Conservation (phyloP, 2,797 vertebrate species). For the Scolopax bukidnonensis region DNA sequence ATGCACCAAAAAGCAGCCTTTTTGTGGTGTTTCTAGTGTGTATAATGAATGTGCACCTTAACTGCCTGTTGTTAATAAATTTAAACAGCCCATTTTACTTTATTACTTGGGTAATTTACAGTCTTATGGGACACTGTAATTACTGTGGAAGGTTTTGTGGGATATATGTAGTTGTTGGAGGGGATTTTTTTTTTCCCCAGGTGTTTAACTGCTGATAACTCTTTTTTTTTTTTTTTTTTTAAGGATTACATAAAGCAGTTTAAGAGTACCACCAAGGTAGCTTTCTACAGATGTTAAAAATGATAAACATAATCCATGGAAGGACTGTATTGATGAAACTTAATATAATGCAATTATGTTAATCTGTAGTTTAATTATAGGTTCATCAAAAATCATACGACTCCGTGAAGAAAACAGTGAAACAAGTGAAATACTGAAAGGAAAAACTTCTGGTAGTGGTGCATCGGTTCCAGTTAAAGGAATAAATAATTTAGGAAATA, state of each 20-base stretch:
- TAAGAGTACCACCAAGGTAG: not conserved
- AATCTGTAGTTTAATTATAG: constrained; percentile 72
- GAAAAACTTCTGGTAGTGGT: constrained; percentile 79
- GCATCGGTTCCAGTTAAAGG: constrained; percentile 90
- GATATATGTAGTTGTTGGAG: not conserved
- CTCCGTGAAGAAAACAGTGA: constrained; percentile 87
- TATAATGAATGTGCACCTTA: not conserved
- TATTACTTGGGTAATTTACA: not conserved
- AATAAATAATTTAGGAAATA: constrained; percentile 96
- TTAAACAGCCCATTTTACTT: not conserved
- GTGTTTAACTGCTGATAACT: not conserved
- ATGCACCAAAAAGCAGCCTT: not conserved
- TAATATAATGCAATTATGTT: not conserved
- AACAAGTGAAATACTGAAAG: constrained; percentile 80
- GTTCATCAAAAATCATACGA: constrained; percentile 88
- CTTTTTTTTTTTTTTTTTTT: not conserved
- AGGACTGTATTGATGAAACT: not conserved
- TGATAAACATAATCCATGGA: not conserved
- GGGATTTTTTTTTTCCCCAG: not conserved
- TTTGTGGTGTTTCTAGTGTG: not conserved
- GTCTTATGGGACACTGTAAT: not conserved
- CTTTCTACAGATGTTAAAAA: not conserved
- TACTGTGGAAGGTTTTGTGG: not conserved
- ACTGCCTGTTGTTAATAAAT: not conserved
- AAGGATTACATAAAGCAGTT: not conserved